Evolutionary conservation across 2,888 invertebrate genomes (phyloP).

Genomic region (Cryptophagus acutangulus): DNA sequence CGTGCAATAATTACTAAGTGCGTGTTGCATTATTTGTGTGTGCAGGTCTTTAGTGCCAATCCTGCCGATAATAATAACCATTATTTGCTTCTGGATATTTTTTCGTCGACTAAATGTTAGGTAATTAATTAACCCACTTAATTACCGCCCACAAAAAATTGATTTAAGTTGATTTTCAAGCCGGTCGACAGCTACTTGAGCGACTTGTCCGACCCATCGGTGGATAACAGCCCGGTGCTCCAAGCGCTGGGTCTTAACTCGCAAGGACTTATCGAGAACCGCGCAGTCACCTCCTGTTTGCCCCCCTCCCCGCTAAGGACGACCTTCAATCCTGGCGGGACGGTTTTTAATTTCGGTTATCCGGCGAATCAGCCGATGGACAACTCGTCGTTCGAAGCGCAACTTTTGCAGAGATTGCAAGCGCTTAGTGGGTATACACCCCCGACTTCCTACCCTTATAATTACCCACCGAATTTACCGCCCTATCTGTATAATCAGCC

Average conservation of each 20-base stretch:
- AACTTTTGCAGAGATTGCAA: conserved; percentile 52
- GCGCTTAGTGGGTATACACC: conserved; percentile 48
- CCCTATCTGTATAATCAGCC: conserved; percentile 31
- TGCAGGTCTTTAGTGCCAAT: conserved; percentile 45
- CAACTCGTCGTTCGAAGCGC: conserved; percentile 44
- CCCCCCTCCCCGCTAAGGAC: conserved; percentile 42
- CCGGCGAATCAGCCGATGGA: conserved; percentile 29
- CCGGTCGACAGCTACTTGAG: too few species aligned
- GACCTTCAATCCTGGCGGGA: conserved; percentile 36
- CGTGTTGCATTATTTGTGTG: conserved; percentile 33
- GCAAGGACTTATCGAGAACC: conserved; percentile 42
- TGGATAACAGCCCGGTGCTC: conserved; percentile 26
- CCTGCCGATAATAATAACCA: conserved; percentile 44
- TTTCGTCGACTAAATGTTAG: conserved; percentile 45
- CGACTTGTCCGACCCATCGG: conserved; percentile 27
- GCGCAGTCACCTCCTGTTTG: conserved; percentile 40
- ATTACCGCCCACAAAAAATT: too few species aligned
- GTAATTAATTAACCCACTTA: too few species aligned
- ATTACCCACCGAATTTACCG: conserved; percentile 33
- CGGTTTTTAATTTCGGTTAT: conserved; percentile 40
- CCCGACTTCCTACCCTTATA: conserved; percentile 30
- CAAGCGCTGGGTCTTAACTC: conserved; percentile 39
- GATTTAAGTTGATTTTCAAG: too few species aligned
- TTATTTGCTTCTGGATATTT: conserved; percentile 43
- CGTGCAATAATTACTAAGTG: conserved; percentile 9